These are phyloP conservation scores for Acrocephalus arundinaceus DNA, from an alignment of 2,113 vertebrate species.

Conservation along the genomic window DNA sequence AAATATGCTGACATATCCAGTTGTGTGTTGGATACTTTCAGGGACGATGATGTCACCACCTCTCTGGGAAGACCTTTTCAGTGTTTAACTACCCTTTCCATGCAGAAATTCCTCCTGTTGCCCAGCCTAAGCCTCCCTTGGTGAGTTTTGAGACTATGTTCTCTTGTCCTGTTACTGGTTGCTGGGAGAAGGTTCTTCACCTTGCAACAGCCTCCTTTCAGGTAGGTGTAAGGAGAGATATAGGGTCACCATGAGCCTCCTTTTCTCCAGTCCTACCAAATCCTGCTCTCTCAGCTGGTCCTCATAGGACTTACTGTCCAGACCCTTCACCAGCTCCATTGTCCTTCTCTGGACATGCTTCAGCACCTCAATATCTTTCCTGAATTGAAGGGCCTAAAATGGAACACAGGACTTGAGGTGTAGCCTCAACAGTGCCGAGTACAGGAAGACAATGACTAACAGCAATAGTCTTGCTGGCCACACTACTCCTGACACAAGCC, in stretches of 20 bases:
- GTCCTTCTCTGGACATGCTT: not conserved
- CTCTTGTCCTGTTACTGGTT: not conserved
- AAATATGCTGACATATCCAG: no score
- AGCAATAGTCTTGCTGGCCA: not conserved
- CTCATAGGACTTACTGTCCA: not conserved
- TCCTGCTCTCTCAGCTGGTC: not conserved
- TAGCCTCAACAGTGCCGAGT: not conserved
- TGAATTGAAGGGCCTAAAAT: not conserved
- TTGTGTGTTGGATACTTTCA: not conserved
- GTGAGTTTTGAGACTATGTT: not conserved
- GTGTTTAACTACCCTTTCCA: not conserved
- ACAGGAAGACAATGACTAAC: no score
- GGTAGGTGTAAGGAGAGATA: not conserved
- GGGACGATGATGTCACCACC: not conserved
- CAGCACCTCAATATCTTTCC: not conserved
- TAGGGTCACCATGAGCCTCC: not conserved
- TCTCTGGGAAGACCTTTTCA: not conserved
- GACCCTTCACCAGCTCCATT: rapidly evolving
- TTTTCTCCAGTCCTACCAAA: not conserved
- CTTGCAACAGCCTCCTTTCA: not conserved
- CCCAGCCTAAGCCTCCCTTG: not conserved
- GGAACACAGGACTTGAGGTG: rapidly evolving
- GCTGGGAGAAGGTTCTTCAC: not conserved
- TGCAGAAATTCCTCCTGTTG: not conserved
- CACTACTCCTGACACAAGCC: not conserved